Evolutionary conservation across 2,797 vertebrate genomes (phyloP).

Genomic region (Brotula barbata): DNA sequence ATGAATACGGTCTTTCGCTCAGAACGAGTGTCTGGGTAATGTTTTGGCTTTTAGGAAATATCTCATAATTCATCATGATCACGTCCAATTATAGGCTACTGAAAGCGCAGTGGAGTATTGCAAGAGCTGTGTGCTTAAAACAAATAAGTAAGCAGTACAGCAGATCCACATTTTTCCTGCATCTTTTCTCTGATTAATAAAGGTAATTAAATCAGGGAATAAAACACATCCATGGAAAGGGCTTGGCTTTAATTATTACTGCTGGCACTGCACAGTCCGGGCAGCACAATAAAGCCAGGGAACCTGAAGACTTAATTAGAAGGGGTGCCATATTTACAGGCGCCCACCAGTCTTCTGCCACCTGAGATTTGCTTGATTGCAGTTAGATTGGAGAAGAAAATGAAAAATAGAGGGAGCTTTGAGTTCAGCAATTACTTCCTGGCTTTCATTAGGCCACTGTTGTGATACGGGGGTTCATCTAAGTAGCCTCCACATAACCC

Average conservation of each 20-base stretch:
- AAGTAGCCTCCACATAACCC: constrained; percentile 30
- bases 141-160: constrained; percentile 61
- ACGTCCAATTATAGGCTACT: constrained; percentile 52
- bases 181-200: constrained; percentile 75
- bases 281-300: constrained; percentile 72
- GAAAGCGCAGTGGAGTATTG: constrained; percentile 61
- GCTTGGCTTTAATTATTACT: constrained; percentile 77
- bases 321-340: constrained; percentile 69
- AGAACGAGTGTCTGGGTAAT: constrained; percentile 53
- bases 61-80: constrained; percentile 75
- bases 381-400: constrained; percentile 70
- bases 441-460: constrained; percentile 64
- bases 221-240: constrained; percentile 68
- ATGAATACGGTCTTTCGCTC: constrained; percentile 50
- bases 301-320: constrained; percentile 80
- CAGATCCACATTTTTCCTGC: constrained; percentile 32
- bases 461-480: constrained; percentile 58
- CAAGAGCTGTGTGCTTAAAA: constrained; percentile 57
- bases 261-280: constrained; percentile 63
- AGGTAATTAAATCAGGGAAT: constrained; percentile 79
- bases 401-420: constrained; percentile 59
- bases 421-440: constrained; percentile 59
- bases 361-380: constrained; percentile 74
- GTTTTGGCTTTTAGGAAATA: constrained; percentile 66
- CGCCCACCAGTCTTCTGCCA: constrained; percentile 62